Evolutionary conservation across 2,797 vertebrate species (phyloP).

Genomic region (Menidia menidia): DNA sequence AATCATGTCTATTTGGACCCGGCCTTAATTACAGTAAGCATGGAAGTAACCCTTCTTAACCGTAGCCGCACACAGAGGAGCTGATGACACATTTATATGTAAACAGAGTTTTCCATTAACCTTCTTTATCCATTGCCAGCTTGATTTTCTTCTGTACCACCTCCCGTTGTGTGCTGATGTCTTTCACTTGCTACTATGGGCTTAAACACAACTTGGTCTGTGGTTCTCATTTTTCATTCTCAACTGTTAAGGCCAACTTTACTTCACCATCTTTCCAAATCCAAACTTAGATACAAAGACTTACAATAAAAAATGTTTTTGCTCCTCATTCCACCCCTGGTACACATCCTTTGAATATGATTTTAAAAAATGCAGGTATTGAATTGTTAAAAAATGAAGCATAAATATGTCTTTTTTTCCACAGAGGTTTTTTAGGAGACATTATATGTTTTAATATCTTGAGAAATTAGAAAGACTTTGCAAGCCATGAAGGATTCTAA

Average conservation of each 20-base stretch:
- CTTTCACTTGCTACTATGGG: neutral
- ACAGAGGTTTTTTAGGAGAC: too few species aligned
- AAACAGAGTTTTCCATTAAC: too few species aligned
- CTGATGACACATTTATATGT: neutral
- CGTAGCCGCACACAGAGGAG: neutral
- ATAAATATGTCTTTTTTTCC: neutral
- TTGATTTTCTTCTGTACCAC: too few species aligned
- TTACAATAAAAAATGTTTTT: too few species aligned
- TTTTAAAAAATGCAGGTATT: neutral
- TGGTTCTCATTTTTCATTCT: neutral
- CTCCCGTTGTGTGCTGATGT: neutral
- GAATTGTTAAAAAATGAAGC: neutral
- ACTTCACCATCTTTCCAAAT: neutral
- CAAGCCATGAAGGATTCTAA: too few species aligned
- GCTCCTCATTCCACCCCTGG: neutral
- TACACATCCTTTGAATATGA: neutral
- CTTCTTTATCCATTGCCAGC: too few species aligned
- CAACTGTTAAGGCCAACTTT: neutral
- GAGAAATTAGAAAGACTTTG: too few species aligned
- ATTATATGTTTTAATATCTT: too few species aligned
- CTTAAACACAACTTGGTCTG: neutral
- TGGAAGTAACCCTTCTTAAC: neutral
- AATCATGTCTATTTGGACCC: neutral
- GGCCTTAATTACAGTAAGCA: neutral
- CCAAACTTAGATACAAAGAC: neutral